Evolutionary conservation across 2,797 vertebrate genomes (phyloP).

Genomic region (Danio jaintianensis): DNA sequence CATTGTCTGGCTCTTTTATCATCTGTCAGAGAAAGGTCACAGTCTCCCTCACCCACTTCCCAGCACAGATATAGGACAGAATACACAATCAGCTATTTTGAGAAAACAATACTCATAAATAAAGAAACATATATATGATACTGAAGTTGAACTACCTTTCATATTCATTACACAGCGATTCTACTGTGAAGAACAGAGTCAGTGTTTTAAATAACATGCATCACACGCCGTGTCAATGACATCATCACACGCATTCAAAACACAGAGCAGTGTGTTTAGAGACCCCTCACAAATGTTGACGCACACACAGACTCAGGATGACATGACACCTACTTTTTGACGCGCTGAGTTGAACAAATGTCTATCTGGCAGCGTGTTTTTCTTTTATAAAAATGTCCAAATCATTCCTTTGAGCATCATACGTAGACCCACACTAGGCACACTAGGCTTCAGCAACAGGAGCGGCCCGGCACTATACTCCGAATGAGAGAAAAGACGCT

Average conservation of each 20-base stretch:
- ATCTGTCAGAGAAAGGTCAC: slow-evolving; percentile 36
- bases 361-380: slow-evolving; percentile 61
- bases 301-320: slow-evolving; percentile 20
- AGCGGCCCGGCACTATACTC: slow-evolving; percentile 61
- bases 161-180: neutral
- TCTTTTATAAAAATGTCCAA: slow-evolving; percentile 68
- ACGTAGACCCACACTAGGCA: slow-evolving; percentile 23
- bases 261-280: slow-evolving; percentile 8
- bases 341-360: slow-evolving; percentile 57
- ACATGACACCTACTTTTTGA: slow-evolving; percentile 74
- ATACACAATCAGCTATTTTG: neutral
- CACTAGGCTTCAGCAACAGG: slow-evolving; percentile 67
- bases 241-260: slow-evolving; percentile 38
- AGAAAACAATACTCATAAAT: neutral
- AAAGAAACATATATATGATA: neutral
- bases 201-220: slow-evolving; percentile 23
- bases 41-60: neutral
- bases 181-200: neutral
- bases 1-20: neutral
- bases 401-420: slow-evolving; percentile 66
- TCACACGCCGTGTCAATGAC: slow-evolving; percentile 32
- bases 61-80: slow-evolving; percentile 4
- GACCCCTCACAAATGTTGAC: slow-evolving; percentile 7
- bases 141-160: neutral
- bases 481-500: slow-evolving; percentile 60